Evolutionary conservation across 2,797 vertebrate genomes (phyloP).

Genomic region (Corythornis leucogaster): DNA sequence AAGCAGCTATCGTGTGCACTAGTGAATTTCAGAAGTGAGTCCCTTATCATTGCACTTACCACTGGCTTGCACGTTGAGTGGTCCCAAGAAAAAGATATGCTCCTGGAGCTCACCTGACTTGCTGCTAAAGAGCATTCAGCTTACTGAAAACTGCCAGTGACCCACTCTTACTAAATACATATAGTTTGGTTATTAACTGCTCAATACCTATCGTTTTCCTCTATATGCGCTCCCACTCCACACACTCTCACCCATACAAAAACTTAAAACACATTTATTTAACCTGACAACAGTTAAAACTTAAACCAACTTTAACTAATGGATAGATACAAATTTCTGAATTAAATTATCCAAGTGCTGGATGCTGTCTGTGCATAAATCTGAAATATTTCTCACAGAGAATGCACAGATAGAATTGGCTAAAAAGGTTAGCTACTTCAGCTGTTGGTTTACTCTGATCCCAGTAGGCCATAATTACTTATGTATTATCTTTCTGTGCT

Average conservation of each 20-base stretch:
- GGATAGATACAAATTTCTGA: not conserved
- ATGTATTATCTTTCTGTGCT: not conserved
- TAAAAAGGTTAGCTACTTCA: not conserved
- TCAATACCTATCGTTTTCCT: not conserved
- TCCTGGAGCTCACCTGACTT: not conserved
- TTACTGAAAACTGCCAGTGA: not conserved
- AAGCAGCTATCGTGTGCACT: not conserved
- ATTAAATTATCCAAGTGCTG: not conserved
- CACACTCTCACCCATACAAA: rapidly evolving
- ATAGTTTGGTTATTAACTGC: not conserved
- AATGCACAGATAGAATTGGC: not conserved
- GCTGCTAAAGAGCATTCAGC: not conserved
- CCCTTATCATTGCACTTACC: not conserved
- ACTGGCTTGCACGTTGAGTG: not conserved
- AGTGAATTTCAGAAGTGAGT: not conserved
- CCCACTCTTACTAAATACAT: not conserved
- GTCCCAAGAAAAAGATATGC: rapidly evolving
- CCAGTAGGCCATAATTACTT: not conserved
- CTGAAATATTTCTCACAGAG: not conserved
- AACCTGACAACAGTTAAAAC: not conserved
- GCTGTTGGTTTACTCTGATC: not conserved
- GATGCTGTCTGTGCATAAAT: rapidly evolving
- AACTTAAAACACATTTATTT: not conserved
- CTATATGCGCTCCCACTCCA: not conserved
- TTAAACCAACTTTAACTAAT: not conserved